These are phyloP conservation scores for Drosophila mulleri DNA, from an alignment of 2,888 invertebrate genomes.

Conservation along the genomic window DNA sequence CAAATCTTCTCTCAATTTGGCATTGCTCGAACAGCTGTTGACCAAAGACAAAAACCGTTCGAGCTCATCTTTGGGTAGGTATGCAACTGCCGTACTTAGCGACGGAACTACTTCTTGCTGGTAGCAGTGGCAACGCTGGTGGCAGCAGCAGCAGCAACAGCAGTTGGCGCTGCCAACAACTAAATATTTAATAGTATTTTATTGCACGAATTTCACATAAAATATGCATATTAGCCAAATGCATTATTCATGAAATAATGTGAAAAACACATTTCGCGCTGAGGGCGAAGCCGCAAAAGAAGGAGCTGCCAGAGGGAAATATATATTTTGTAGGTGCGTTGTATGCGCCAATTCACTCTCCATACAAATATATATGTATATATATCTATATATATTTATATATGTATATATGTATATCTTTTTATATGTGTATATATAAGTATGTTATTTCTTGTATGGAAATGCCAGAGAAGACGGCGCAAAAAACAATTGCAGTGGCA, in stretches of 20 bases:
- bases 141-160: constrained; percentile 26
- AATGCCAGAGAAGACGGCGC: constrained; percentile 43
- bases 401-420: neutral
- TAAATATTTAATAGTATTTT: constrained; percentile 85
- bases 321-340: constrained; percentile 13
- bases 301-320: constrained; percentile 29
- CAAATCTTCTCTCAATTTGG: neutral
- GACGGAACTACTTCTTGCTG: constrained; percentile 59
- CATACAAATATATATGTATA: neutral
- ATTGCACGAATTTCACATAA: constrained; percentile 84
- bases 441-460: constrained; percentile 48
- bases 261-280: constrained; percentile 77
- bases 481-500: constrained; percentile 67
- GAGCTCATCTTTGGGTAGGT: constrained; percentile 34
- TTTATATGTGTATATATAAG: neutral
- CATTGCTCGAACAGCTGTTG: constrained; percentile 9
- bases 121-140: constrained; percentile 37
- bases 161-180: constrained; percentile 62
- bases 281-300: constrained; percentile 57
- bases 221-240: constrained; percentile 84
- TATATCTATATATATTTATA: constrained; percentile 6
- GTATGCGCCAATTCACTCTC: constrained; percentile 24
- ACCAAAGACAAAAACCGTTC: neutral
- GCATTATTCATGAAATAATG: constrained; percentile 84
- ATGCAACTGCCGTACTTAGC: constrained; percentile 40